Base-by-base conservation (phyloP, 2,797 vertebrate species). In the Chiroxiphia lanceolata region DNA sequence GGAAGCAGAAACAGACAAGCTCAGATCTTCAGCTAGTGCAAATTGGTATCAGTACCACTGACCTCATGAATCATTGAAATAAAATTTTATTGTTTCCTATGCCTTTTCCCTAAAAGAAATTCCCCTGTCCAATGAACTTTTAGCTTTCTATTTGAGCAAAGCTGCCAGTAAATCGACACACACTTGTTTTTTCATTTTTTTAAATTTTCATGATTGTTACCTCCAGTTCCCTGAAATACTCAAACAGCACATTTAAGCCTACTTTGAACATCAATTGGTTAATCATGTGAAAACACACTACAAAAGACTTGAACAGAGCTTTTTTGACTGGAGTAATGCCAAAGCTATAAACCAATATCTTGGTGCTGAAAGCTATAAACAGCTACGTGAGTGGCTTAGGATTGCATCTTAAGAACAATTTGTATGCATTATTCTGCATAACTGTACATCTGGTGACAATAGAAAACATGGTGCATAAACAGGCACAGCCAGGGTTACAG, bases 381-480 rank as follows among this genome's bases (percentile, higher is more conserved):
- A 89, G 61, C 83, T 83, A 79, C 0, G 0, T 50, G 63, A 90
- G 51, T 45, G 40, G 45, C 36, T 88, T 79, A 44, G 70, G 77
- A 89, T 74, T 89, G 57, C 64, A 79, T 68, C 25, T 91, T 89
- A 95, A 87, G 56, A 82, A 71, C 71, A 53, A 89, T 94, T 94
- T 95, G 31, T 90, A 89, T 84, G 86, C 67, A 20, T 90, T 90
- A 72, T 74, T 92, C 88, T 93, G 70, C 63, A 34, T 90, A 87
- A 86, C 81, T 80, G 33, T 81, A 64, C 74, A 90, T 71, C 77
- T 94, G 93, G 74, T 92, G 83, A 78, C 81, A 87, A 36, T 27
- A 81, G 83, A 86, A 82, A 94, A 89, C 45, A n/a, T 44, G 61
- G 56, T 60, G 45, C 48, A 61, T 61, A 63, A 90, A 76, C 33